These are phyloP conservation scores for Danionella cerebrum DNA, from an alignment of 2,113 vertebrate genomes.

Conservation along the genomic window DNA sequence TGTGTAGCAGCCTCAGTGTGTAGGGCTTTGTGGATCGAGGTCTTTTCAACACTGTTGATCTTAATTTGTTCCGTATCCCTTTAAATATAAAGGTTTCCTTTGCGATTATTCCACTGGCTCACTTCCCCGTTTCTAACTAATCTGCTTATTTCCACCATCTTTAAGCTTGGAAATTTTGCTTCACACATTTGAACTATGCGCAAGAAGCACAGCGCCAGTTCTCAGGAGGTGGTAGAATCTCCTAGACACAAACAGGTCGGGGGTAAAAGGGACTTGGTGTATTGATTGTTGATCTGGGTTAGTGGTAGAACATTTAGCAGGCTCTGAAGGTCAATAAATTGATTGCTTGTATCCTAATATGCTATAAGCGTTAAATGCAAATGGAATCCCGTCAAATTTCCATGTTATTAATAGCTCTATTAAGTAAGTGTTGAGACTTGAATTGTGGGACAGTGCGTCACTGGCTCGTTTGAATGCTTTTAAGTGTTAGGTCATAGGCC, in stretches of 20 bases:
- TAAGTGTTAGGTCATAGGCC: constrained; percentile 11
- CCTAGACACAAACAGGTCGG: neutral
- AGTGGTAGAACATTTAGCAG: neutral
- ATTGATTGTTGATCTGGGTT: neutral
- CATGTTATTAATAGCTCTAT: neutral
- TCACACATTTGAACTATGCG: neutral
- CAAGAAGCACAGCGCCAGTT: neutral
- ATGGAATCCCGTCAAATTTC: neutral
- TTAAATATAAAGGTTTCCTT: no score
- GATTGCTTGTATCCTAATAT: neutral
- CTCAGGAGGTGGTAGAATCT: neutral
- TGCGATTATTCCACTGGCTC: neutral
- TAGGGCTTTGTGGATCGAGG: no score
- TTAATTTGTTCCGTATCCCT: no score
- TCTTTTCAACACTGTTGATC: no score
- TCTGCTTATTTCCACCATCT: neutral
- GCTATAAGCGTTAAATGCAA: neutral
- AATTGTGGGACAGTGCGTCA: neutral
- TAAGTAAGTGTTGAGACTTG: neutral
- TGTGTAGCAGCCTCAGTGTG: no score
- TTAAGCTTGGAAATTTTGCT: neutral
- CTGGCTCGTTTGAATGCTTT: constrained; percentile 2
- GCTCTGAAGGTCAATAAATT: neutral
- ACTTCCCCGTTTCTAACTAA: neutral
- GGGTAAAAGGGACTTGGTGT: no score